Conservation (phyloP, 2,797 vertebrate species). For the Tangara arthus region DNA sequence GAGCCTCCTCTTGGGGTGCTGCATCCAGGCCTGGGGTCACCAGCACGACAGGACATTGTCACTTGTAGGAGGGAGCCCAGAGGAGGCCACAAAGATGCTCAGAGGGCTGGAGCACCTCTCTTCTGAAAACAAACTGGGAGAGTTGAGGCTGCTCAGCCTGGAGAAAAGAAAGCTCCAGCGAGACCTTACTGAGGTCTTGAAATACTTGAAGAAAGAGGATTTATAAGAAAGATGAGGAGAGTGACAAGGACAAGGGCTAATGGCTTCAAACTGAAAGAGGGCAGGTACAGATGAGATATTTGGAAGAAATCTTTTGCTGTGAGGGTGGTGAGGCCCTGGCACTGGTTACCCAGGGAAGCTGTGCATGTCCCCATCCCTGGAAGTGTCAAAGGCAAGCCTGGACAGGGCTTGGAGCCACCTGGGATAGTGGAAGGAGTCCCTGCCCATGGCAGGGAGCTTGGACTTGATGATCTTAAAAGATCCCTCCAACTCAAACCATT, state of each 20-base stretch:
- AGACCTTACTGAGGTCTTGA: not conserved
- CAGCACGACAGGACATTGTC: not conserved
- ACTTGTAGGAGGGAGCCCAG: accelerated
- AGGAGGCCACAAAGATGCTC: not conserved
- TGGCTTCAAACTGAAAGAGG: not conserved
- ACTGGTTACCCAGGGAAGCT: not conserved
- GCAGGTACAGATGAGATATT: not conserved
- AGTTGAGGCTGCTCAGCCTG: not conserved
- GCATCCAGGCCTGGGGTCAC: accelerated
- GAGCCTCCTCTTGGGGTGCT: not conserved
- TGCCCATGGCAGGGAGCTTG: not conserved
- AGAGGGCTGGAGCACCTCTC: not conserved
- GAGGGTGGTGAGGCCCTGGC: not conserved
- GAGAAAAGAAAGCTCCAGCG: not conserved
- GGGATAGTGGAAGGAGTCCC: accelerated
- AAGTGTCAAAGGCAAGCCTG: not conserved
- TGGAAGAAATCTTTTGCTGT: not conserved
- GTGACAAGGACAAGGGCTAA: not conserved
- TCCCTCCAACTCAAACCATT: not conserved
- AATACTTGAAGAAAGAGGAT: not conserved
- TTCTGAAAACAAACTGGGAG: not conserved
- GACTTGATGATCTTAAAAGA: not conserved
- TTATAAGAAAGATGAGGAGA: too few relatives aligned
- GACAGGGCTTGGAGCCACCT: not conserved
- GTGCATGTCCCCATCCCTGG: not conserved